Conservation (phyloP, 2,888 invertebrate genomes). For the Lydus trimaculatus region DNA sequence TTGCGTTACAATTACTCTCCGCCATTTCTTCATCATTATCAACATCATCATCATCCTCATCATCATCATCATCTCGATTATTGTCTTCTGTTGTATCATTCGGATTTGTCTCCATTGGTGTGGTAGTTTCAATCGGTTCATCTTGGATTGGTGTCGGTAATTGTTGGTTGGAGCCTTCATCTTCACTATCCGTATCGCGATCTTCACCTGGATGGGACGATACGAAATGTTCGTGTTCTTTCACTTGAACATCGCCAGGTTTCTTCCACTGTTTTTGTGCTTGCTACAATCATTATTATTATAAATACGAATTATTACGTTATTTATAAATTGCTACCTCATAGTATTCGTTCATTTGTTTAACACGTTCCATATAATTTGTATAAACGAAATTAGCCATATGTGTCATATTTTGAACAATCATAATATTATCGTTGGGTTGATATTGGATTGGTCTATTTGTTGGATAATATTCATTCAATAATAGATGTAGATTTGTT, state of each 20-base stretch:
- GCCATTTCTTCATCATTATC: constrained; percentile 23
- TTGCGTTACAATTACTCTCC: constrained; percentile 14
- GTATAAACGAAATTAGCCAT: constrained; percentile 96
- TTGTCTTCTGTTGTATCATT: constrained; percentile 33
- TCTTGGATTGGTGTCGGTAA: constrained; percentile 58
- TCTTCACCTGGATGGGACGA: constrained; percentile 74
- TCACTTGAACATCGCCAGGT: constrained; percentile 66
- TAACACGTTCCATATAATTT: constrained; percentile 82
- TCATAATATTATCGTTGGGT: constrained; percentile 63
- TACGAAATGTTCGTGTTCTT: constrained; percentile 66
- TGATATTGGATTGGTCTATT: constrained; percentile 64
- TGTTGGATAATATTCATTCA: constrained; percentile 82
- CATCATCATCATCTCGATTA: constrained; percentile 24
- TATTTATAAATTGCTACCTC: constrained; percentile 53
- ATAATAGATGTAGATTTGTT: constrained; percentile 77
- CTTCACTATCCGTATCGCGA: constrained; percentile 69
- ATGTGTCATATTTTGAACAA: constrained; percentile 87
- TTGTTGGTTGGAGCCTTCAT: constrained; percentile 53
- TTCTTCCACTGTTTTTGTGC: constrained; percentile 66
- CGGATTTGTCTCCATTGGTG: not conserved
- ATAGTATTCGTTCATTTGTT: constrained; percentile 66
- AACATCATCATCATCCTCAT: no score
- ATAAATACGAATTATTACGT: no score
- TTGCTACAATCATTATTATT: constrained; percentile 52
- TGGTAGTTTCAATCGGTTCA: constrained; percentile 52